These are phyloP conservation scores for Grus americana DNA, from an alignment of 2,113 vertebrate genomes.

Conservation along the genomic window DNA sequence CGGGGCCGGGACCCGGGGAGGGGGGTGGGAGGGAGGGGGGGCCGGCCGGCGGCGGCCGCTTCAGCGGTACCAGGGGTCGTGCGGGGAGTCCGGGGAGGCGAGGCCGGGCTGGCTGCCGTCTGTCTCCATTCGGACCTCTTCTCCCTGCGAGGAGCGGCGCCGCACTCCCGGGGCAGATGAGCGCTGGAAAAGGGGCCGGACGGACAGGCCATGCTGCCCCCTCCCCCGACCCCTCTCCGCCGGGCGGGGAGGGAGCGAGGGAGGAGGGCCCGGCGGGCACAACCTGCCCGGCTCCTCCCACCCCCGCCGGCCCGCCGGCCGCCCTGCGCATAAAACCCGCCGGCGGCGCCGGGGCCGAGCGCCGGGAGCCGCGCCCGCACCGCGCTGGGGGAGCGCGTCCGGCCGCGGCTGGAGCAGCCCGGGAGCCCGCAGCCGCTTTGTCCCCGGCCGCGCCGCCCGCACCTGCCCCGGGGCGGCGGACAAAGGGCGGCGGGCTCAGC, in stretches of 20 bases:
- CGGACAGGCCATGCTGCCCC: constrained; percentile 81
- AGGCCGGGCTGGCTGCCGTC: constrained; percentile 94
- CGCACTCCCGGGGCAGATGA: constrained; percentile 67
- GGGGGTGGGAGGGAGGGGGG: neutral
- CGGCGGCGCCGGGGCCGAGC: neutral
- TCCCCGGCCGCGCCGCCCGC: neutral
- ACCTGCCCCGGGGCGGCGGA: constrained; percentile 25
- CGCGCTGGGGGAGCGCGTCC: neutral
- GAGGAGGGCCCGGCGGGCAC: constrained; percentile 76
- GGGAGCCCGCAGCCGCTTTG: neutral
- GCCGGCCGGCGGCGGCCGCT: neutral
- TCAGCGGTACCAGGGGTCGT: constrained; percentile 90
- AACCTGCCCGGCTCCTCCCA: constrained; percentile 70
- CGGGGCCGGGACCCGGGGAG: constrained; percentile 45
- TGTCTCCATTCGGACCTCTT: constrained; percentile 87
- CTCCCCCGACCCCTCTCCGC: constrained; percentile 80
- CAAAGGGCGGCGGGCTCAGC: neutral
- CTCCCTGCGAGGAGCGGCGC: constrained; percentile 53
- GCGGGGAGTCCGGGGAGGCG: constrained; percentile 92
- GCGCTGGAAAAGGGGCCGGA: constrained; percentile 69
- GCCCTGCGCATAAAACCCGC: constrained; percentile 47
- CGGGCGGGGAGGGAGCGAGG: constrained; percentile 75
- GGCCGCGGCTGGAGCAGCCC: neutral
- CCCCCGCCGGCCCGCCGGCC: constrained; percentile 52
- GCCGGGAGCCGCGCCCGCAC: neutral